Conservation (phyloP, 92 coral and sea anemone species). For the Palythoa grandis region DNA sequence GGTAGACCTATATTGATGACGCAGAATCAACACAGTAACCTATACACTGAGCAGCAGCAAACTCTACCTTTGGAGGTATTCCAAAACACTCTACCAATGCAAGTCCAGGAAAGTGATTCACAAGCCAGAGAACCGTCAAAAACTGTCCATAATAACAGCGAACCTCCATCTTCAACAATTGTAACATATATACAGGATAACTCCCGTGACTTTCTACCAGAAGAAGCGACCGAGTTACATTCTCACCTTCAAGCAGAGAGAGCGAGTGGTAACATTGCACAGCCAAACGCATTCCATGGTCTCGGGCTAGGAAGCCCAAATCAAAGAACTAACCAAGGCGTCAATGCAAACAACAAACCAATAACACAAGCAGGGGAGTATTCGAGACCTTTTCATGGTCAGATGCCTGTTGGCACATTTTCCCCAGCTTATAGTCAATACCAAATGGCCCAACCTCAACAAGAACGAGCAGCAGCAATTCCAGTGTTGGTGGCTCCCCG, state of each 20-base stretch:
- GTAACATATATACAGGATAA: background rate
- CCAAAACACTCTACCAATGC: background rate
- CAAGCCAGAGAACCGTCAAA: background rate
- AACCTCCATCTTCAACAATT: background rate
- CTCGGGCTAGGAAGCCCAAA: background rate
- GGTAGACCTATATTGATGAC: background rate
- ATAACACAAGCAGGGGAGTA: background rate
- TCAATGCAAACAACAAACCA: background rate
- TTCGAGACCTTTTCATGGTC: background rate
- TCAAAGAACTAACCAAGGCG: background rate
- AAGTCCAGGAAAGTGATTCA: background rate
- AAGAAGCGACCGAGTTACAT: background rate
- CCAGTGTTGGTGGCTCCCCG: background rate
- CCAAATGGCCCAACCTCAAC: background rate
- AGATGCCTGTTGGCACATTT: background rate
- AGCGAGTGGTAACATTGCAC: background rate
- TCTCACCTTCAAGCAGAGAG: background rate
- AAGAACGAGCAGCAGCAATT: constrained; percentile 4
- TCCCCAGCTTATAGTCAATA: constrained; percentile 11
- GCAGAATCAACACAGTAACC: background rate
- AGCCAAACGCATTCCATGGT: background rate
- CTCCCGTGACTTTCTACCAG: background rate
- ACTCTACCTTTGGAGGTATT: background rate
- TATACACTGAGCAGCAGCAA: background rate
- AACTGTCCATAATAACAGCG: background rate